Evolutionary conservation across 92 coral and sea anemone genomes (phyloP).

Genomic region (Meandrina meandrites): DNA sequence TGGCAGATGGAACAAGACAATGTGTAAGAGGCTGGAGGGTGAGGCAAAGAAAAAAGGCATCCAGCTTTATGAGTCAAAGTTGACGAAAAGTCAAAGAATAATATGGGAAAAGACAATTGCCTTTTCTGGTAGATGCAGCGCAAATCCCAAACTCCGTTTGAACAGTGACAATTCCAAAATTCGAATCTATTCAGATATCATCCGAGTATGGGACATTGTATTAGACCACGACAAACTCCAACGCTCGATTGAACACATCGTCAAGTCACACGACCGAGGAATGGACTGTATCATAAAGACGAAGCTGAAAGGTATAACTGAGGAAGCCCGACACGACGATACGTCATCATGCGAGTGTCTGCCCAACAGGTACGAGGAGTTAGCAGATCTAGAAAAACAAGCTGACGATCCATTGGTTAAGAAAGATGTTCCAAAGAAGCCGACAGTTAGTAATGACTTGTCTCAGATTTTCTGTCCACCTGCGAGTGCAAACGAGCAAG

Average conservation of each 20-base stretch:
- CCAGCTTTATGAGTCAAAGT: conserved; percentile 73
- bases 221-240: conserved; percentile 77
- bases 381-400: conserved; percentile 17
- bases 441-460: conserved; percentile 34
- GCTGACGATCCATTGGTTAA: neutral
- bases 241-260: conserved; percentile 75
- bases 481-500: conserved; percentile 92
- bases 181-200: conserved; percentile 90
- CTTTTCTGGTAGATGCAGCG: conserved; percentile 88
- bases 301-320: conserved; percentile 72
- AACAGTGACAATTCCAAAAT: conserved; percentile 36
- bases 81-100: conserved; percentile 78
- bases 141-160: conserved; percentile 65
- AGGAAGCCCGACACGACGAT: neutral
- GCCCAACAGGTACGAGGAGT: conserved; percentile 42
- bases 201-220: conserved; percentile 95
- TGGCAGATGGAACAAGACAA: conserved; percentile 80
- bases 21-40: conserved; percentile 84
- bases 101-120: conserved; percentile 94
- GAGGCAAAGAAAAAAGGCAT: conserved; percentile 69
- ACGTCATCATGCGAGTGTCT: conserved; percentile 13
- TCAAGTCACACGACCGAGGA: conserved; percentile 90
- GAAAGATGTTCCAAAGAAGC: conserved; percentile 28
- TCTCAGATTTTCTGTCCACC: conserved; percentile 84
- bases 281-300: conserved; percentile 85